Evolutionary conservation across 2,113 vertebrate genomes (phyloP).

Genomic region (Ardeotis arabs): DNA sequence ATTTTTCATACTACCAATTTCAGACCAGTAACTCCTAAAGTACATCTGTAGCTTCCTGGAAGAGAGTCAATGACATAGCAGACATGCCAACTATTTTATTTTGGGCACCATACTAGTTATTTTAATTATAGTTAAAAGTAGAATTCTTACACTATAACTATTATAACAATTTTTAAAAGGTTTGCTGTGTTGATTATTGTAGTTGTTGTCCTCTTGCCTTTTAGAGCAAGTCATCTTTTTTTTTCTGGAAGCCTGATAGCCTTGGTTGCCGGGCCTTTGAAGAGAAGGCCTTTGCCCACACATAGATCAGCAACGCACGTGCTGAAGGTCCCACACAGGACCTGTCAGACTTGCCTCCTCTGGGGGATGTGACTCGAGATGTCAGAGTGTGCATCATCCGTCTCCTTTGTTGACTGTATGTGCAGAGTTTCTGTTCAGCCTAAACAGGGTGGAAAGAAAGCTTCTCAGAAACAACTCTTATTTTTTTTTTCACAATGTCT

Average conservation of each 20-base stretch:
- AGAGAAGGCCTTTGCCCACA: not conserved
- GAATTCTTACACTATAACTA: not conserved
- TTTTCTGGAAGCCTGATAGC: not conserved
- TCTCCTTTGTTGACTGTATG: not conserved
- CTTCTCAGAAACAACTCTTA: rapidly evolving
- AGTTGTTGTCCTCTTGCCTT: not conserved
- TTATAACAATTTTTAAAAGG: not conserved
- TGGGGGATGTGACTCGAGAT: rapidly evolving
- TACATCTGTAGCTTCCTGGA: not conserved
- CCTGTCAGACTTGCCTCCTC: not conserved
- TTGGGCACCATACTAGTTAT: not conserved
- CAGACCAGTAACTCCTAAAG: not conserved
- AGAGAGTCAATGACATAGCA: not conserved
- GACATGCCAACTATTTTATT: not conserved
- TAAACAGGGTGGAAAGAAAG: not conserved
- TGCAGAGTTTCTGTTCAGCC: not conserved
- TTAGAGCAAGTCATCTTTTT: not conserved
- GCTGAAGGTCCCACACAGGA: not conserved
- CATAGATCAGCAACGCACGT: rapidly evolving
- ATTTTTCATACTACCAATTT: not conserved
- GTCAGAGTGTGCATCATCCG: not conserved
- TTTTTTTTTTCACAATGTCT: not conserved
- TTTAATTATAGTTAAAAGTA: not conserved
- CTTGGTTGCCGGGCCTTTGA: not conserved
- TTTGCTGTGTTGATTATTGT: not conserved